Evolutionary conservation across 2,797 vertebrate genomes (phyloP).

Genomic region (Lindbergichthys nudifrons): DNA sequence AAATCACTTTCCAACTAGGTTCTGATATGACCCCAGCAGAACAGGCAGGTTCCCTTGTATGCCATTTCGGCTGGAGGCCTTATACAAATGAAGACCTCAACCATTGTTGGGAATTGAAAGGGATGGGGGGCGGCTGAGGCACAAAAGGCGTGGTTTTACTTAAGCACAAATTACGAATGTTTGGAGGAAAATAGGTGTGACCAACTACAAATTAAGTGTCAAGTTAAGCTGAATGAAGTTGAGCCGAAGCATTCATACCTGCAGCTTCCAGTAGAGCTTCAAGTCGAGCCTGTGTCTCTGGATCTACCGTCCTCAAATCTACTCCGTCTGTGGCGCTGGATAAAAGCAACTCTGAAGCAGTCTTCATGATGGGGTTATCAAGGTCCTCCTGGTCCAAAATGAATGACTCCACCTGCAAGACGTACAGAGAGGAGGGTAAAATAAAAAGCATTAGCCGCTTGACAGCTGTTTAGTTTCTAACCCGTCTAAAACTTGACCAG

Average conservation of each 20-base stretch:
- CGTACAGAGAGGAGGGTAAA: conserved; percentile 1
- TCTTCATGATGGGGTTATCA: conserved; percentile 99
- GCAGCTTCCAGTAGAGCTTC: conserved; percentile 98
- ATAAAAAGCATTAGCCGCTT: not conserved
- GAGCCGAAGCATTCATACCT: conserved; percentile 82
- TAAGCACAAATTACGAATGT: conserved; percentile 17
- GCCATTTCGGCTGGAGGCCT: conserved; percentile 16
- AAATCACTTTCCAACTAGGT: conserved; percentile 55
- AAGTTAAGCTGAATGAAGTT: conserved; percentile 28
- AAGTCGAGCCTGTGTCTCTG: conserved; percentile 97
- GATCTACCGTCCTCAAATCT: conserved; percentile 97
- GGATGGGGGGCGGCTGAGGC: not conserved
- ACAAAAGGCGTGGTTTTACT: conserved; percentile 27
- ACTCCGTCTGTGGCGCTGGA: conserved; percentile 96
- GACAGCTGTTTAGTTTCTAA: conserved; percentile 13
- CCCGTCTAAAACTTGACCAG: not conserved
- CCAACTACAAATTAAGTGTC: conserved; percentile 36
- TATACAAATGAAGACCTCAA: conserved; percentile 24
- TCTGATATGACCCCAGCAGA: conserved; percentile 40
- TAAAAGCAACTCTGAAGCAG: conserved; percentile 96
- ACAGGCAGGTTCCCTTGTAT: conserved; percentile 26
- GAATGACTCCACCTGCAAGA: conserved; percentile 95
- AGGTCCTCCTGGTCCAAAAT: conserved; percentile 99
- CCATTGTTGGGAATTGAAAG: conserved; percentile 16
- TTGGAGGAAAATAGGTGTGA: conserved; percentile 23